Evolutionary conservation across 2,888 invertebrate species (phyloP), one percentile per base, ranked within the genome.

Genomic region (Apodemia zela): DNA sequence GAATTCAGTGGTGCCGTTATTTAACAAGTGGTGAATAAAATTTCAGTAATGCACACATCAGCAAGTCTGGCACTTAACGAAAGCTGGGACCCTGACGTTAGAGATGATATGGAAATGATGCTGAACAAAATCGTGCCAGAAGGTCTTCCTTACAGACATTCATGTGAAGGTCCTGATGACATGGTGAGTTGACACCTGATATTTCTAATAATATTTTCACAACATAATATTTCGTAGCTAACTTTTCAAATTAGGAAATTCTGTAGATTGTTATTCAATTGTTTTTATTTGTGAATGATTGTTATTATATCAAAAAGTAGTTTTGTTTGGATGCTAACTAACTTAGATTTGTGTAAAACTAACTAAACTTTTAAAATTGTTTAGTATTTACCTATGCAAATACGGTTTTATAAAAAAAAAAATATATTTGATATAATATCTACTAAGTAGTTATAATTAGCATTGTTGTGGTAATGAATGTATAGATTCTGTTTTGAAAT

Each of bases 91-190:
- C 98, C 98, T 71, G 97, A 98, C 90, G 98, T 98, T 69, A 94
- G 98, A 92, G 98, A 98, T 85, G 99, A 99, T 87, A 98, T 98
- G 98, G 98, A 99, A 93, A 98, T 98, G 98, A 98, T 99, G 97
- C 94, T 99, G 89, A 98, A 98, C 93, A 98, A 98, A 95, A 97
- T 99, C 91, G 97, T 99, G 92, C 98, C 98, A 86, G 98, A 99
- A 94, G 98, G 97, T 79, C 94, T 98, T 91, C 97, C 97, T 78
- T 99, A 98, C 89, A 95, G 97, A 89, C 99, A 99, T 93, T 97
- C 97, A 70, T 98, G 98, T 92, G 99, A 99, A 94, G 99, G 99
- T 73, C 98, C 98, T 71, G 99, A 99, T 89, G 98, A 99, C 87
- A 99, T 99, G 98, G 98, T 98, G 89, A 94, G 93, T 76, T 60